Conservation (phyloP, 2,888 invertebrate species). For the Theristus sp. region DNA sequence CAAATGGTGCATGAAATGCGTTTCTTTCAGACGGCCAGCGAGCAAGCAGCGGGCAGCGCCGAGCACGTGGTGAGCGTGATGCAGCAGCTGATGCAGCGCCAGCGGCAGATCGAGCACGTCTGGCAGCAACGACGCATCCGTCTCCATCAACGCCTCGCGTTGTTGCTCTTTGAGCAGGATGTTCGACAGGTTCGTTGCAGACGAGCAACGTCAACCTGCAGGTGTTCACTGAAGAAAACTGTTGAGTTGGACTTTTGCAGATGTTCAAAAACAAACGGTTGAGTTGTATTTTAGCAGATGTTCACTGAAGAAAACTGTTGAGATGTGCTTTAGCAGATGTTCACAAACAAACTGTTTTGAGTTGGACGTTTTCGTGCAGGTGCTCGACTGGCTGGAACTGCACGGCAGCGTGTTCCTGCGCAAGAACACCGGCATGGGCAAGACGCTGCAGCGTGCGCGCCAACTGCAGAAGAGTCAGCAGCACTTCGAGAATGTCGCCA, state of each 20-base stretch:
- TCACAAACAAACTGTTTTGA: too few relatives aligned
- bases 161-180: conserved; percentile 83
- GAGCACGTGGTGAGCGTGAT: conserved; percentile 88
- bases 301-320: neutral
- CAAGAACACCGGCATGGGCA: conserved; percentile 88
- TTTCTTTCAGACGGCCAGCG: too few relatives aligned
- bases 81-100: conserved; percentile 85
- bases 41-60: conserved; percentile 38
- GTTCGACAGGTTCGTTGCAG: conserved; percentile 64
- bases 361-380: conserved; percentile 37
- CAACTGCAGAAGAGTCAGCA: conserved; percentile 94
- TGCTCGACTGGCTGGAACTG: conserved; percentile 86
- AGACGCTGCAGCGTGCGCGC: conserved; percentile 78
- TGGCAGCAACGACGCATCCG: conserved; percentile 89
- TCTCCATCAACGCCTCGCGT: conserved; percentile 73
- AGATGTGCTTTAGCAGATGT: neutral
- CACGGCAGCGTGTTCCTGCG: conserved; percentile 90
- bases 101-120: conserved; percentile 45
- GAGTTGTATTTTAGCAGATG: too few relatives aligned
- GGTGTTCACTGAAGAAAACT: neutral
- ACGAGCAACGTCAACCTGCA: too few relatives aligned
- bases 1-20: too few relatives aligned
- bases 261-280: too few relatives aligned
- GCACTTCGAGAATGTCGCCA: conserved; percentile 92
- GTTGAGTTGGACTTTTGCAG: neutral